Evolutionary conservation across 1,140 invertebrate genomes (phyloP), one percentile per base, ranked within the genome.

Genomic region (Dendrolimus punctatus): DNA sequence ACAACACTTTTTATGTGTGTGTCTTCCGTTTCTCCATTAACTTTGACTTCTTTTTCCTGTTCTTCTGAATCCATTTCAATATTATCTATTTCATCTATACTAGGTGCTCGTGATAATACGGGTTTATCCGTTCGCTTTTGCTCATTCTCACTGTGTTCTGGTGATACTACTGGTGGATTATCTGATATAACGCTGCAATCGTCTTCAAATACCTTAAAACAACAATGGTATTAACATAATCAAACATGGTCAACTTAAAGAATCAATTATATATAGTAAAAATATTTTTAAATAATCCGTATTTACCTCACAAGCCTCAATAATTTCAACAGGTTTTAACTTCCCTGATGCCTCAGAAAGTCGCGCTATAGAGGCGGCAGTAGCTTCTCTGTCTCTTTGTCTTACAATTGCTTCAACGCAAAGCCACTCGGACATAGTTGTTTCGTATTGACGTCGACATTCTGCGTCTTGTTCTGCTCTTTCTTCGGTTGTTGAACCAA

Each of bases 351-450:
- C 73, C 47, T 90, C 90, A 42, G 90, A 89, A 1, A 92, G 74
- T 55, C 91, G 87, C 5, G 91, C 91, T 52, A 92, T 90, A 7
- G 91, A 91, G 8, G 90, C 87, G 0, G 91, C 90, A 2, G 91
- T 91, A 39, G 89, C 90, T 70, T 92, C 91, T 54, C 94, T 93
- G 71, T 98, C 96, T 55, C 93, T 75, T 76, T 97, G 95, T 55
- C 92, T 79, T 1, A 98, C 95, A 55, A 98, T 97, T 0, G 95
- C 95, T 77, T 98, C 97, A 1, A 98, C 95, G 2, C 95, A 95
- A 49, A 96, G 80, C 97, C 97, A 98, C 75, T 98, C 96, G 0
- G 95, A 96, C 95, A 97, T 96, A 4, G 93, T 95, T 6, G 94
- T 93, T 85, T 98, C 96, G 69, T 96, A 96, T 57, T 92, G 90